A percentile compares a stretch with the other conserved stretches of the same genome.
Conservation (phyloP, 2,888 invertebrate species). For the Entomobrya proxima region DNA sequence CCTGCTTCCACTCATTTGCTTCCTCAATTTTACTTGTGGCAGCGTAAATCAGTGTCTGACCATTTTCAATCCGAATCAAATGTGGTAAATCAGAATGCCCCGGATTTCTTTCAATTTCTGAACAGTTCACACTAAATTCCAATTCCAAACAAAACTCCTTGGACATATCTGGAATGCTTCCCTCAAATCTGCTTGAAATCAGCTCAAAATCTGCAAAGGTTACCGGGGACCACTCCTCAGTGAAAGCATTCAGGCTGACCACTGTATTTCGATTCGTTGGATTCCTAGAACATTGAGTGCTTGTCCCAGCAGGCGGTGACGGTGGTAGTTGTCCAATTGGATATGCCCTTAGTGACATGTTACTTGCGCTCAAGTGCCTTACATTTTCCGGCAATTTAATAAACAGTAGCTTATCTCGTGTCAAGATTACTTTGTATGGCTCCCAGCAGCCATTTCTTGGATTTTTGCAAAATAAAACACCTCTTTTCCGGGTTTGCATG, state of each 20-base stretch:
- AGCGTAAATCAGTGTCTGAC: slow-evolving; percentile 84
- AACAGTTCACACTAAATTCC: slow-evolving; percentile 34
- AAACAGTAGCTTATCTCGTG: slow-evolving; percentile 20
- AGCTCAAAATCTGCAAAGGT: slow-evolving; percentile 40
- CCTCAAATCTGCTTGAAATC: slow-evolving; percentile 14
- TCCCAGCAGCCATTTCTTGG: slow-evolving; percentile 31
- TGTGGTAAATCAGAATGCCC: slow-evolving; percentile 20
- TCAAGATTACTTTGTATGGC: slow-evolving; percentile 21
- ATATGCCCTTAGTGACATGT: background rate
- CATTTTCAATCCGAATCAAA: slow-evolving; percentile 31
- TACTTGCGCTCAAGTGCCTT: background rate
- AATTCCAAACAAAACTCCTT: slow-evolving; percentile 13
- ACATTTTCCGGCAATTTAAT: background rate
- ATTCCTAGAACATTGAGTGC: background rate
- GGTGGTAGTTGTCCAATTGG: too few species aligned
- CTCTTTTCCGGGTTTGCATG: slow-evolving; percentile 33
- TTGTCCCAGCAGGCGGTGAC: background rate
- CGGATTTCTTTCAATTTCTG: slow-evolving; percentile 35
- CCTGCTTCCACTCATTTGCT: slow-evolving; percentile 91
- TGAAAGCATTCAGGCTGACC: background rate
- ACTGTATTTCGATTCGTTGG: background rate
- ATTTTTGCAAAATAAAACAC: slow-evolving; percentile 30
- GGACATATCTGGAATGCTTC: slow-evolving; percentile 10
- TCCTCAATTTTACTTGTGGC: slow-evolving; percentile 85
- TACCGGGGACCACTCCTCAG: slow-evolving; percentile 37